Base-by-base conservation (phyloP, 2,888 invertebrate species). In the Cactoblastis cactorum region DNA sequence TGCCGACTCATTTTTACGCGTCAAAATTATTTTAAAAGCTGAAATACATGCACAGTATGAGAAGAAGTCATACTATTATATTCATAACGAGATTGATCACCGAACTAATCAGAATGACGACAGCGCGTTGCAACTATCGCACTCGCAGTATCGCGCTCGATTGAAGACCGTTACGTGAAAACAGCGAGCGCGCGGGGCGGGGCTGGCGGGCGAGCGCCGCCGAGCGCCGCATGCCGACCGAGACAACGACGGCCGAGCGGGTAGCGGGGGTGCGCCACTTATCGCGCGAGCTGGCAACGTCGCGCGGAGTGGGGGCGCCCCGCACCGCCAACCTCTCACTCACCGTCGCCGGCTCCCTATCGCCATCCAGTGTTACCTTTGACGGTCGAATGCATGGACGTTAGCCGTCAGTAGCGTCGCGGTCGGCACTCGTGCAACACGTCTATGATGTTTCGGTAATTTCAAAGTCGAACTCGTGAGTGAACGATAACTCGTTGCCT, bases 281-380 rank as follows among this genome's bases (percentile, higher is more conserved):
- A 88, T 83, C 87, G 83, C 85, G 78, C 84, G 86, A 84, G 82
- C 84, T 83, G 90, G 90, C 88, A 90, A 90, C 90, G 78, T 69
- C 83, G 90, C 90, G 82, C 85, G 83, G 87, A 86, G 84, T 80
- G 83, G 82, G 77, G 81, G 83, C 87, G 78, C 87, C 86, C 88
- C 90, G 83, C 86, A 67, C 79, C 85, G 82, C n/a, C 86, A 84
- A 90, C 91, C 91, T 91, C 91, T 85, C 84, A 83, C 91, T 92
- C 92, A 91, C 88, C 89, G 83, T 89, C 83, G 90, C 90, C 85
- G 84, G 83, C 77, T 85, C 82, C 86, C 89, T 77, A 74, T 77
- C 73, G 76, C 74, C 75, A 76, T 83, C 85, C 91, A 91, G 91
- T 92, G 91, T 92, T 91, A 91, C 91, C 91, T 91, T 91, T 91